A percentile compares a stretch with the other conserved stretches of the same genome.
Evolutionary conservation across 2,888 invertebrate species (phyloP).

Genomic region (Spodoptera picta): DNA sequence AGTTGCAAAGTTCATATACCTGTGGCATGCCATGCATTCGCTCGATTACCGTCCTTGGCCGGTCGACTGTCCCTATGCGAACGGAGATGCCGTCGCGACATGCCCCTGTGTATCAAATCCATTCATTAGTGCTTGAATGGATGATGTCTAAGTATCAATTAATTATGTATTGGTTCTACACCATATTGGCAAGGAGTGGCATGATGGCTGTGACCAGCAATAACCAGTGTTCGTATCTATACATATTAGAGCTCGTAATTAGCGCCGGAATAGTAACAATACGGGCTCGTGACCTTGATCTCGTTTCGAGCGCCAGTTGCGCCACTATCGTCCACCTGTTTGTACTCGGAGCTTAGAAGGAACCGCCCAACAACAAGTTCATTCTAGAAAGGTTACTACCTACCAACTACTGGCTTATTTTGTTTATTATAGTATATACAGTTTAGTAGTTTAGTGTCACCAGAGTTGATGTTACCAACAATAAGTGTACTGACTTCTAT

Average conservation of each 20-base stretch:
- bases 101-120: slow-evolving; percentile 53
- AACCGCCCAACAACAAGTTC: slow-evolving; percentile 55
- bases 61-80: slow-evolving; percentile 74
- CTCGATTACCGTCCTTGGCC: slow-evolving; percentile 76
- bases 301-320: slow-evolving; percentile 67
- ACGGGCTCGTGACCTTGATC: slow-evolving; percentile 79
- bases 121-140: slow-evolving; percentile 54
- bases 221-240: slow-evolving; percentile 50
- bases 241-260: slow-evolving; percentile 76
- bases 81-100: slow-evolving; percentile 60
- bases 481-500: slow-evolving; percentile 59
- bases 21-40: slow-evolving; percentile 65
- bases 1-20: slow-evolving; percentile 66
- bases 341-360: slow-evolving; percentile 60
- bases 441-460: no score
- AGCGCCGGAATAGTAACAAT: slow-evolving; percentile 77
- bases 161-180: slow-evolving; percentile 4
- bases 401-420: slow-evolving; percentile 37
- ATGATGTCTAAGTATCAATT: slow-evolving; percentile 38
- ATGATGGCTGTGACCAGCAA: slow-evolving; percentile 25
- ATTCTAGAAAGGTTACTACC: slow-evolving; percentile 59
- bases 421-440: slow-evolving; percentile 45
- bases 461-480: slow-evolving; percentile 38
- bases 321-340: slow-evolving; percentile 73
- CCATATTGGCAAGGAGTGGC: no score